Evolutionary conservation across 2,113 vertebrate species (phyloP).

Genomic region (Choloepus hoffmanni): DNA sequence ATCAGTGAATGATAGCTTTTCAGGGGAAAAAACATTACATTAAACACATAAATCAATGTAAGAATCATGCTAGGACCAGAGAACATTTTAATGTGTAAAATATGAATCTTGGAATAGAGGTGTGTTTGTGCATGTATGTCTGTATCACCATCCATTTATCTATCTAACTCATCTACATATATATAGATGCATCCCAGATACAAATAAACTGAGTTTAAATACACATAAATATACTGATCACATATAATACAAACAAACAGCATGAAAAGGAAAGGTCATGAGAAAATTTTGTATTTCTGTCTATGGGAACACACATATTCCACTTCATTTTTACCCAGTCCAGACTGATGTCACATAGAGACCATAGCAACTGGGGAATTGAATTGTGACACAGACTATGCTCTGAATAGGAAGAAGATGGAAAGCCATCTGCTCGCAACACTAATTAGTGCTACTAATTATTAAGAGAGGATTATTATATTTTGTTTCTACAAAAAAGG

Average conservation of each 20-base stretch:
- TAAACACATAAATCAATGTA: not conserved
- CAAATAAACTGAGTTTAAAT: not conserved
- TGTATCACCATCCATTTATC: not conserved
- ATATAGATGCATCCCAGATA: not conserved
- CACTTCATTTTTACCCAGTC: not conserved
- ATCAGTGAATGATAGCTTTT: not conserved
- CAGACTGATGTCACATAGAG: not conserved
- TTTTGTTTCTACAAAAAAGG: not conserved
- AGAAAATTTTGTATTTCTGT: not conserved
- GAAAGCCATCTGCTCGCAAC: not conserved
- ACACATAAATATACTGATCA: not conserved
- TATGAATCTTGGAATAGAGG: not conserved
- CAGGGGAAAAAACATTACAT: not conserved
- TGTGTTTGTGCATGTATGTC: not conserved
- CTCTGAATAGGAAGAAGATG: not conserved
- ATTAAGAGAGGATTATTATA: not conserved
- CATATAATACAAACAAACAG: not conserved
- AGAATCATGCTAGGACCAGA: not conserved
- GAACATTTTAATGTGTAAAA: conserved; percentile 1
- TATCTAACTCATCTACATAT: not conserved
- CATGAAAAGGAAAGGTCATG: not conserved
- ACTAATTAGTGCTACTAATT: not conserved
- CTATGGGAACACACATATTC: not conserved
- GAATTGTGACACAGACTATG: not conserved
- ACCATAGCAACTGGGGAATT: not conserved